These are phyloP conservation scores for Polyergus mexicanus DNA, from an alignment of 1,140 invertebrate genomes.

Conservation along the genomic window DNA sequence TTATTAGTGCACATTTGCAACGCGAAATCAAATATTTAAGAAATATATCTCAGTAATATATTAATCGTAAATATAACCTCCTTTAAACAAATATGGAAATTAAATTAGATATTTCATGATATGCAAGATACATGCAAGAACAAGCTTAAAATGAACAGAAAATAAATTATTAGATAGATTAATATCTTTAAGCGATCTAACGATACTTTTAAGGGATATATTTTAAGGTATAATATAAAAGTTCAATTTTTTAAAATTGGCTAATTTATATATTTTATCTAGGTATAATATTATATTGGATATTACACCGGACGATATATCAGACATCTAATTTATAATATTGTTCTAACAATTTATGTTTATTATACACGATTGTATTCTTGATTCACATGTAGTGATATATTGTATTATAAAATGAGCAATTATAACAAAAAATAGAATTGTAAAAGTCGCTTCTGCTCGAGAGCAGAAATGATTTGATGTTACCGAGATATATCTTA, in stretches of 20 bases:
- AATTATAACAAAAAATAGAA: neutral
- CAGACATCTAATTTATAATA: neutral
- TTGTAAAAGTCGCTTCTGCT: neutral
- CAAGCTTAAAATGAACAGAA: neutral
- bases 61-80: neutral
- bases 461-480: neutral
- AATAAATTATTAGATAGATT: neutral
- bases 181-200: neutral
- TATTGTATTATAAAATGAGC: neutral
- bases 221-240: neutral
- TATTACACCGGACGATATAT: too few species aligned
- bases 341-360: neutral
- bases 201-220: neutral
- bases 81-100: constrained; percentile 26
- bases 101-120: neutral
- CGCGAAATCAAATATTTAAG: constrained; percentile 50
- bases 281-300: neutral
- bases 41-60: constrained; percentile 26
- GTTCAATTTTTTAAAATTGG: neutral
- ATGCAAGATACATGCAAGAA: neutral
- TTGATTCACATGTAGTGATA: too few species aligned
- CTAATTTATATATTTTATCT: neutral
- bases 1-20: constrained; percentile 44
- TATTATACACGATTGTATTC: neutral
- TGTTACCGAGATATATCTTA: constrained; percentile 1